A percentile compares a stretch with the other conserved stretches of the same genome.
phyloP scores from a whole-genome alignment of 1,140 invertebrate species.

The Eriosoma lanigerum region DNA sequence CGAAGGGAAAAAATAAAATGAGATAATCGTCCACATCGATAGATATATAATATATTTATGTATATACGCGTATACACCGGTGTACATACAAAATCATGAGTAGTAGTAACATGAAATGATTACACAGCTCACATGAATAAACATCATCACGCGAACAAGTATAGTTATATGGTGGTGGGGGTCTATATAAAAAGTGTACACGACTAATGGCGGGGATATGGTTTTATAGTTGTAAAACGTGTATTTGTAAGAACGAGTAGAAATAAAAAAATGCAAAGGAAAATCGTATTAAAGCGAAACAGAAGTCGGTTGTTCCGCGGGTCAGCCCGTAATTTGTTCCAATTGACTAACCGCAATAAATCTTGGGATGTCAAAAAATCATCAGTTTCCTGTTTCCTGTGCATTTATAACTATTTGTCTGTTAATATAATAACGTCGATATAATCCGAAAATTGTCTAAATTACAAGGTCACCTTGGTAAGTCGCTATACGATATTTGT shows the following conservation, averaged over 20 bases:
- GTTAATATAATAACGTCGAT: slow-evolving; percentile 36
- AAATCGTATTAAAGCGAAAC: slow-evolving; percentile 50
- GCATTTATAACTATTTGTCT: slow-evolving; percentile 31
- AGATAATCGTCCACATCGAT: slow-evolving; percentile 25
- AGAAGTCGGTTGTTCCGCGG: slow-evolving; percentile 51
- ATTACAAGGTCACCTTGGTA: slow-evolving; percentile 17
- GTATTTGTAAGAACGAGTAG: background rate
- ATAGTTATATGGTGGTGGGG: slow-evolving; percentile 21
- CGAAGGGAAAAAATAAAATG: slow-evolving; percentile 18
- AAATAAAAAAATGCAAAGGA: slow-evolving; percentile 22
- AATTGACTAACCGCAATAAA: slow-evolving; percentile 51
- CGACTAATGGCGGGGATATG: background rate
- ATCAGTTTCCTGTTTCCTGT: slow-evolving; percentile 51
- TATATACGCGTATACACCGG: background rate
- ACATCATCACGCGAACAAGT: slow-evolving; percentile 47
- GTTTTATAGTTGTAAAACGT: background rate
- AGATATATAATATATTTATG: background rate
- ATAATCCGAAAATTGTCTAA: slow-evolving; percentile 35
- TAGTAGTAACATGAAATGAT: slow-evolving; percentile 28
- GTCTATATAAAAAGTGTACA: background rate
- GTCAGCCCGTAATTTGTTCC: slow-evolving; percentile 51
- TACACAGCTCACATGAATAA: slow-evolving; percentile 42
- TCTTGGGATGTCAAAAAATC: slow-evolving; percentile 50
- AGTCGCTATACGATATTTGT: background rate
- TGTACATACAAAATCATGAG: no score